Conservation (phyloP, 1,140 invertebrate species). For the Heliconius hewitsoni region DNA sequence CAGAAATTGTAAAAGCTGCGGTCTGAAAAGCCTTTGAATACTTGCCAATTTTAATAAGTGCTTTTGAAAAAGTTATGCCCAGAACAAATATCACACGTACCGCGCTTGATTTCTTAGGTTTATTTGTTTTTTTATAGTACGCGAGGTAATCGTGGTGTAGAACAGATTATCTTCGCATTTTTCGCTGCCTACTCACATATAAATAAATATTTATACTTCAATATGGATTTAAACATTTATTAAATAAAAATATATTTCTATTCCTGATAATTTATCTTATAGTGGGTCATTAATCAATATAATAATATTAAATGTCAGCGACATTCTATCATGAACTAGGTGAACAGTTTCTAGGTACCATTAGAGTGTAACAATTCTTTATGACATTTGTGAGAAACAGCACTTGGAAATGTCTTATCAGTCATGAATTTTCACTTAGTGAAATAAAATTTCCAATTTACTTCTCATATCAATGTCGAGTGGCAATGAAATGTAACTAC, state of each 20-base stretch:
- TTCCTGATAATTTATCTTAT: not conserved
- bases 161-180: too few species aligned
- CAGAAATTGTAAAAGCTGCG: constrained; percentile 34
- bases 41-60: constrained; percentile 27
- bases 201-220: too few species aligned
- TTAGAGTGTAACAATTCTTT: not conserved
- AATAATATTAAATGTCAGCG: not conserved
- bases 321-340: not conserved
- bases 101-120: not conserved
- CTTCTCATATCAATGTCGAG: constrained; percentile 15
- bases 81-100: not conserved
- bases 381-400: not conserved
- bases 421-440: not conserved
- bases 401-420: constrained; percentile 4
- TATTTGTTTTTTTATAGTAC: not conserved
- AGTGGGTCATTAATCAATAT: not conserved
- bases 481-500: not conserved
- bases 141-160: not conserved
- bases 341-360: not conserved
- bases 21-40: constrained; percentile 13
- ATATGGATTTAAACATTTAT: too few species aligned
- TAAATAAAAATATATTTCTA: not conserved
- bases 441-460: constrained; percentile 14
- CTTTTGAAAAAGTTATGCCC: not conserved
- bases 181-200: too few species aligned